Evolutionary conservation across 2,888 invertebrate species (phyloP).

Genomic region (Sphinx pinastri): DNA sequence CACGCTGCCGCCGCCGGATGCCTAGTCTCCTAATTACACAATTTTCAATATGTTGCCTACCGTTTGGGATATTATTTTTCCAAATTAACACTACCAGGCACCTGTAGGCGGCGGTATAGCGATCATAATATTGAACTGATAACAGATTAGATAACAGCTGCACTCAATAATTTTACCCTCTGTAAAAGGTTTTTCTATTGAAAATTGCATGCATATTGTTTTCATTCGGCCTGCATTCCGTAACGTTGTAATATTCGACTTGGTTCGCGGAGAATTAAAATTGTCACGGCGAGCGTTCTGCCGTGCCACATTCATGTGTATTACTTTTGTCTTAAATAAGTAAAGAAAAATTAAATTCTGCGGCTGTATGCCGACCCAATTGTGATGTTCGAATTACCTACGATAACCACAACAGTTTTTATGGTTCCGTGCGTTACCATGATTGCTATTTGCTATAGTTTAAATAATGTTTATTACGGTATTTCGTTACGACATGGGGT

Average conservation of each 20-base stretch:
- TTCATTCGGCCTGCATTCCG: conserved; percentile 1
- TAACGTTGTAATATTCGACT: neutral
- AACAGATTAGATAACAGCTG: conserved; percentile 75
- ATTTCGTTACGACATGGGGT: conserved; percentile 27
- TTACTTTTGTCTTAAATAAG: neutral
- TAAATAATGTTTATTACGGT: conserved; percentile 11
- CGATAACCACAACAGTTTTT: neutral
- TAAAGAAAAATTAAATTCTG: too few relatives aligned
- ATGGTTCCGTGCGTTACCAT: neutral
- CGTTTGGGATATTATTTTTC: conserved; percentile 42
- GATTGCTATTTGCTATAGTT: neutral
- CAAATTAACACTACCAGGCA: conserved; percentile 47
- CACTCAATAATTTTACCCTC: conserved; percentile 62
- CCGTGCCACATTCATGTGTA: neutral
- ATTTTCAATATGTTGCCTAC: conserved; percentile 40
- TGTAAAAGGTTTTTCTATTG: conserved; percentile 35
- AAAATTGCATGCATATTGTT: conserved; percentile 36
- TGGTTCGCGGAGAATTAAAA: neutral
- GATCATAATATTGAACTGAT: conserved; percentile 76
- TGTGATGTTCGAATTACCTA: neutral
- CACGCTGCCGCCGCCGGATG: conserved; percentile 32
- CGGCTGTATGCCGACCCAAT: neutral
- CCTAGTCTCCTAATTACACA: conserved; percentile 38
- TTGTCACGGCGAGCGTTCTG: neutral
- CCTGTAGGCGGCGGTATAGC: conserved; percentile 60